Evolutionary conservation across 2,888 invertebrate genomes (phyloP).

Genomic region (Allygus modestus): DNA sequence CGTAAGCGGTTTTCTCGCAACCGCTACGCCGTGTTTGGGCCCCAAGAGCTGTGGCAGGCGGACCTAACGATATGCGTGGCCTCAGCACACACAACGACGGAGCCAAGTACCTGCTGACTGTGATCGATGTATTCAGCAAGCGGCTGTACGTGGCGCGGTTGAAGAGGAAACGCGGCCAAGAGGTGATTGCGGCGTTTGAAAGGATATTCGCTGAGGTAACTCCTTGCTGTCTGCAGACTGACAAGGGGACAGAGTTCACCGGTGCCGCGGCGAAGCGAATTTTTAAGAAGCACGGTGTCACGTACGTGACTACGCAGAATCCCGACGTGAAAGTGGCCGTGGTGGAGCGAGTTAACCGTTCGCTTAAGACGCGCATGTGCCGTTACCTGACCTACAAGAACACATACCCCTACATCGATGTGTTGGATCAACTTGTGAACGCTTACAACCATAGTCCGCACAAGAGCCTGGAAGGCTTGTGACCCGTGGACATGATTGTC

Average conservation of each 20-base stretch:
- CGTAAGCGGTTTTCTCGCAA: background rate
- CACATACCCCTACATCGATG: constrained; percentile 69
- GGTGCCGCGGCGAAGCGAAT: constrained; percentile 43
- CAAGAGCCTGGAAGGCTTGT: background rate
- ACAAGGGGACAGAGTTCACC: constrained; percentile 70
- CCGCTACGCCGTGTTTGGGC: constrained; percentile 15
- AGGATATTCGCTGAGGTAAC: constrained; percentile 48
- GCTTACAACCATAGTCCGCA: constrained; percentile 69
- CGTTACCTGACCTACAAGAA: constrained; percentile 70
- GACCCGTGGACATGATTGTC: background rate
- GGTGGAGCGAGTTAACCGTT: constrained; percentile 72
- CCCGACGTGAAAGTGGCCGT: constrained; percentile 71
- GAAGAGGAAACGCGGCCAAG: constrained; percentile 66
- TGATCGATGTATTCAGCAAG: constrained; percentile 69
- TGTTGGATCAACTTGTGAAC: constrained; percentile 68
- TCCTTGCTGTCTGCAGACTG: constrained; percentile 67
- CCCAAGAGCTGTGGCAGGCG: constrained; percentile 42
- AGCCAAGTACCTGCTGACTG: constrained; percentile 65
- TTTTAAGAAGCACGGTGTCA: constrained; percentile 66
- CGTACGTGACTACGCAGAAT: constrained; percentile 47
- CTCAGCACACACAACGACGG: constrained; percentile 65
- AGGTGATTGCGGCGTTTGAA: constrained; percentile 66
- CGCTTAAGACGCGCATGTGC: constrained; percentile 71
- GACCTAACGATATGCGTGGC: constrained; percentile 53
- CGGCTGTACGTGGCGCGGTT: constrained; percentile 68